Conservation (phyloP, 2,113 vertebrate species). For the Chitala chitala region DNA sequence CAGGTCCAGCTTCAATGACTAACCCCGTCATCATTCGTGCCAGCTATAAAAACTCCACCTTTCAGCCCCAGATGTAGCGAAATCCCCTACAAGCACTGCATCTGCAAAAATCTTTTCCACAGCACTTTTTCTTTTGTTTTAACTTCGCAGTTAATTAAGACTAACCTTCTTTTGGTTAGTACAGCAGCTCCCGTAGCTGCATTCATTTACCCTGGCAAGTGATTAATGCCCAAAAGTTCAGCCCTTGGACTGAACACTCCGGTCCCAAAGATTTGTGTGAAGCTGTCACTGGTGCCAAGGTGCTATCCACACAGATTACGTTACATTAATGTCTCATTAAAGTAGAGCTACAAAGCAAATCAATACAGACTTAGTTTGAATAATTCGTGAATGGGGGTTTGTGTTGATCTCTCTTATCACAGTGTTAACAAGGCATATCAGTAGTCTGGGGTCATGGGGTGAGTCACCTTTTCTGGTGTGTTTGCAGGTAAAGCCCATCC, state of each 20-base stretch:
- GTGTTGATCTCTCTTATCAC: background rate
- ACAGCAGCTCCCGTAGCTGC: background rate
- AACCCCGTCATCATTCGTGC: no score
- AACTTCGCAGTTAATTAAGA: no score
- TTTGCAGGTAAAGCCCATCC: no score
- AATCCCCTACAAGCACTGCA: no score
- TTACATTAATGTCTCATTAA: background rate
- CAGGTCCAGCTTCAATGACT: no score
- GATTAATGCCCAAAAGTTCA: background rate
- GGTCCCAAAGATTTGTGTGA: background rate
- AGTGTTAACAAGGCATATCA: background rate
- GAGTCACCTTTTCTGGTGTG: no score
- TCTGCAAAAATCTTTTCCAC: no score
- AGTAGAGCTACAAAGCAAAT: background rate
- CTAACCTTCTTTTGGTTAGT: background rate
- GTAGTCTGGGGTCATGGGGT: background rate
- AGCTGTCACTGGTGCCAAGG: background rate
- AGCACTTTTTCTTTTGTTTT: no score
- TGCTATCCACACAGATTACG: background rate
- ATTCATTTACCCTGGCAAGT: background rate
- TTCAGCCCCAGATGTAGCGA: no score
- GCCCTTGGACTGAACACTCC: background rate
- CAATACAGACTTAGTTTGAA: background rate
- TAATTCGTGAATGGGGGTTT: background rate
- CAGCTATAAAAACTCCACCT: no score